Evolutionary conservation across 2,888 invertebrate species (phyloP).

Genomic region (Octonoba sinensis): DNA sequence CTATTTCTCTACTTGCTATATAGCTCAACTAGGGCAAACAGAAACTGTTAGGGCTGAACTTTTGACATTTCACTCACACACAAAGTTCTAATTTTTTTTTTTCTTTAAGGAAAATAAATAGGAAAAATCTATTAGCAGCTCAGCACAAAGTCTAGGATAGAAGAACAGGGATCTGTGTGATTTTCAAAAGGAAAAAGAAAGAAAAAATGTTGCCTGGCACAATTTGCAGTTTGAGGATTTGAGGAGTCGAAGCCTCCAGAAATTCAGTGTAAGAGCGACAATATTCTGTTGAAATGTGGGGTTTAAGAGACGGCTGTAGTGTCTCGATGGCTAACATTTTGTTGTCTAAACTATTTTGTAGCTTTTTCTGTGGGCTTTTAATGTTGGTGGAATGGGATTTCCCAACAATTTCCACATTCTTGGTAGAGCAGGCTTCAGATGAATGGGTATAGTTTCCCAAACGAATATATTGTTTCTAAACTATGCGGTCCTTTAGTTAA

Average conservation of each 20-base stretch:
- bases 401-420: too few relatives aligned
- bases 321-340: neutral
- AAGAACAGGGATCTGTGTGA: neutral
- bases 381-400: too few relatives aligned
- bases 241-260: neutral
- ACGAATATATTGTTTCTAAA: too few relatives aligned
- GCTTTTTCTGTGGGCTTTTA: too few relatives aligned
- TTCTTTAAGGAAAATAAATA: constrained; percentile 4
- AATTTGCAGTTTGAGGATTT: constrained; percentile 20
- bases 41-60: neutral
- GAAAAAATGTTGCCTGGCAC: constrained; percentile 12
- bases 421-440: too few relatives aligned
- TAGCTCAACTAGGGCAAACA: neutral
- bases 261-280: too few relatives aligned
- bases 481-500: too few relatives aligned
- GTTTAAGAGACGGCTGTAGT: too few relatives aligned
- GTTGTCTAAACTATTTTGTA: constrained; percentile 5
- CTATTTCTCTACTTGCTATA: neutral
- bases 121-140: constrained; percentile 3
- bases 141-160: neutral
- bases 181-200: too few relatives aligned
- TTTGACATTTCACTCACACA: constrained; percentile 16
- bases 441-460: too few relatives aligned
- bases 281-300: too few relatives aligned
- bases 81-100: neutral